Conservation (phyloP, 2,888 invertebrate species). For the Mesorhabditis sp. region DNA sequence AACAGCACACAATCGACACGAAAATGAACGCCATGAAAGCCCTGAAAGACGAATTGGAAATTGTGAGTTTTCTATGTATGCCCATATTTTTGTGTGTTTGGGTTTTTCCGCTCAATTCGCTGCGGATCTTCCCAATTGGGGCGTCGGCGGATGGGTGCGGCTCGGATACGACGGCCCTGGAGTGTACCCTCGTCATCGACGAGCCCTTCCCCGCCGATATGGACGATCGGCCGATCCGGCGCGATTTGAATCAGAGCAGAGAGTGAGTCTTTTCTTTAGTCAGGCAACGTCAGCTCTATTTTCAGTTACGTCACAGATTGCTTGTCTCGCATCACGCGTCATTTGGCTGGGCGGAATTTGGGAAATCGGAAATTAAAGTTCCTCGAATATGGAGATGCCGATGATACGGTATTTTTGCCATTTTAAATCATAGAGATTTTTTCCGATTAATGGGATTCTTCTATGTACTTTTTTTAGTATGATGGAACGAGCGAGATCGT, state of each 20-base stretch:
- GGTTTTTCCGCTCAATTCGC: slow-evolving; percentile 2
- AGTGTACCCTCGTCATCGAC: background rate
- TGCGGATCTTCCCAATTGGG: slow-evolving; percentile 5
- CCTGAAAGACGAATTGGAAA: background rate
- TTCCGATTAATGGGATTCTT: too few species aligned
- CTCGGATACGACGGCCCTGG: background rate
- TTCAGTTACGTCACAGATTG: too few species aligned
- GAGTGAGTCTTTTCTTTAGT: background rate
- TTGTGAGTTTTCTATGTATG: background rate
- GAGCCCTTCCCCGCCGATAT: background rate
- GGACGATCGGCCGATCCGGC: slow-evolving; percentile 5
- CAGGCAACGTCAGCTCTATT: too few species aligned
- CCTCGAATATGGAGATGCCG: too few species aligned
- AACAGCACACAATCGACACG: background rate
- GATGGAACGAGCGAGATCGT: background rate
- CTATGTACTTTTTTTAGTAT: too few species aligned
- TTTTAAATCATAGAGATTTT: too few species aligned
- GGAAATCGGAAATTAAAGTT: too few species aligned
- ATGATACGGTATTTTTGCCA: too few species aligned
- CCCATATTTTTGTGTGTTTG: background rate
- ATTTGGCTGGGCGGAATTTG: too few species aligned
- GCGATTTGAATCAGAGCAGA: background rate
- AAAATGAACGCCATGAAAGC: background rate
- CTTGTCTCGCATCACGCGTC: too few species aligned
- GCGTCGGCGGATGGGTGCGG: background rate